These are phyloP conservation scores for Bombus terrestris DNA, from an alignment of 1,140 invertebrate species.

Conservation along the genomic window DNA sequence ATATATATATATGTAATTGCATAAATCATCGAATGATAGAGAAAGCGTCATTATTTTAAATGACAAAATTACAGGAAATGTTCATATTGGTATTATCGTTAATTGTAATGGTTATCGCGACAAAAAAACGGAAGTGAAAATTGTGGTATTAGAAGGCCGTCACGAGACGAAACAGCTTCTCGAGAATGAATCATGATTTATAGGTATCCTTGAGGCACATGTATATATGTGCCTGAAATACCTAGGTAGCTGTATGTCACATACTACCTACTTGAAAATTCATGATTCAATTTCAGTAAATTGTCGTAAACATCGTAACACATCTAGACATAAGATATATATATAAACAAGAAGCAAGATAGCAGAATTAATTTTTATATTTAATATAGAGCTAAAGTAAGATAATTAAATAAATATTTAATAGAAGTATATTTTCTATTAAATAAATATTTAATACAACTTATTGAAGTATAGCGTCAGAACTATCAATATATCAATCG, in stretches of 20 bases:
- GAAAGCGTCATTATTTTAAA: neutral
- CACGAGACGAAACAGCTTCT: neutral
- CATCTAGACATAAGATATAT: no score
- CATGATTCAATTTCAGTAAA: neutral
- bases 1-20: neutral
- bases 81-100: neutral
- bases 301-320: no score
- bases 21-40: neutral
- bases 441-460: neutral
- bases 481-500: neutral
- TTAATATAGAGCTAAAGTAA: neutral
- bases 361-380: neutral
- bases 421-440: neutral
- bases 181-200: slow-evolving; percentile 21
- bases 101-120: neutral
- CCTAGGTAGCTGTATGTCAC: slow-evolving; percentile 35
- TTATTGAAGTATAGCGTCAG: neutral
- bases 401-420: neutral
- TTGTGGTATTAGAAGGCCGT: neutral
- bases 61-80: neutral
- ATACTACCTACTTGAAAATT: neutral
- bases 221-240: slow-evolving; percentile 22
- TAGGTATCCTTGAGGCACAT: slow-evolving; percentile 15
- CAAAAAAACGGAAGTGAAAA: slow-evolving; percentile 9
- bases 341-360: no score